Evolutionary conservation across 2,797 vertebrate genomes (phyloP).

Genomic region (Crocodylus rhombifer): DNA sequence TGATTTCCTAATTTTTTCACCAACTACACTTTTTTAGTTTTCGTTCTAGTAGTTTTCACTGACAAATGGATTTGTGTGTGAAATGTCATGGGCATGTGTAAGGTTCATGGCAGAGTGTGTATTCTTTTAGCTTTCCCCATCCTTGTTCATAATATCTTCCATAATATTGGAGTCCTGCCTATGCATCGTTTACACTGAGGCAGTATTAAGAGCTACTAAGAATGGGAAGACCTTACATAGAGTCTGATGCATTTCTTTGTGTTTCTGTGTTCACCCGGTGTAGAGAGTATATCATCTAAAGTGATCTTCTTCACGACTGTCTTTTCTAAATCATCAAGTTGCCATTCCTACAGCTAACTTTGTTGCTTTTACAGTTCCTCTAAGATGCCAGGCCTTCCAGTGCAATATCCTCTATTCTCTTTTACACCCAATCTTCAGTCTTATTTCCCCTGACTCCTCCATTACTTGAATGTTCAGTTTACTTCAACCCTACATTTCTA

Average conservation of each 20-base stretch:
- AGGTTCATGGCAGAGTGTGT: not conserved
- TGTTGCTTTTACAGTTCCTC: not conserved
- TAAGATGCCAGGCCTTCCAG: rapidly evolving
- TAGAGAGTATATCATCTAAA: not conserved
- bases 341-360: not conserved
- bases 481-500: not conserved
- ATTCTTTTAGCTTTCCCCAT: not conserved
- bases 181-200: not conserved
- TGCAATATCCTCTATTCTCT: not conserved
- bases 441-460: rapidly evolving
- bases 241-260: not conserved
- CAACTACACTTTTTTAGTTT: not conserved
- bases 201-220: not conserved
- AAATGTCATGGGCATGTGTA: not conserved
- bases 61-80: not conserved
- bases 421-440: not conserved
- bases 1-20: not conserved
- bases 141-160: not conserved
- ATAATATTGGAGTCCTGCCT: not conserved
- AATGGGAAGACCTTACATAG: not conserved
- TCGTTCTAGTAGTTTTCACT: not conserved
- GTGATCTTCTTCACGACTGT: not conserved
- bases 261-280: not conserved
- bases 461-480: not conserved
- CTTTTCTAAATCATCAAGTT: not conserved